Evolutionary conservation across 2,888 invertebrate species (phyloP), one percentile per base, ranked within the genome.

Genomic region (Amiota communis): DNA sequence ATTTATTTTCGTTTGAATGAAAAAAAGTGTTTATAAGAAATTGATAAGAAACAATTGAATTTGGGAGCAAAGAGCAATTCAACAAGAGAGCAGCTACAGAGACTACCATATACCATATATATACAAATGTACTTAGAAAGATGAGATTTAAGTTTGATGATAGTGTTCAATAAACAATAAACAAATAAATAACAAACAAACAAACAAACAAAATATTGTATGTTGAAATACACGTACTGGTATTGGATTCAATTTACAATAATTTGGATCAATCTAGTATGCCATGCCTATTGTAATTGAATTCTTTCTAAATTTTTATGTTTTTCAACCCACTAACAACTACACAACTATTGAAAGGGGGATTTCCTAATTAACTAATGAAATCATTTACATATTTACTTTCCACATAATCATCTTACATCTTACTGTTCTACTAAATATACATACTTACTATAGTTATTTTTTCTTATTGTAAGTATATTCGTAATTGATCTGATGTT

Each of bases 351-450:
- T 12, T 65, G 57, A 72, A 70, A 53, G 36, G 63, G 73, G 73
- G 49, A 82, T 76, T 83, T 83, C 74, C 85, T 86, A 83, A 83
- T 83, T 83, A 85, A 82, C 79, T 83, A 86, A 83, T 86, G 79
- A 83, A 86, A 85, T 83, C 79, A 86, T 86, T 83, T 86, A 77
- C 76, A 69, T 75, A 72, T 56, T 69, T 69, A 70, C 13, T 47
- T 17, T 15, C 36, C 23, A 59, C 53, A 53, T 15, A 53, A 53
- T n/a, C 15, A 53, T 13, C 6, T 13, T 53, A 53, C 15, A 13
- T 23, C 23, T 0, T 53, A 53, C 15, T n/a, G 0, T 53, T 53
- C 53, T 4, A n/a, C 51, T 51, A 2, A 53, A 13, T 23, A 23
- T 23, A 23, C 23, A 23, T 23, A 23, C 51, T n/a, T 51, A 51